Conservation (phyloP, 2,113 vertebrate species). For the Labeo catla region DNA sequence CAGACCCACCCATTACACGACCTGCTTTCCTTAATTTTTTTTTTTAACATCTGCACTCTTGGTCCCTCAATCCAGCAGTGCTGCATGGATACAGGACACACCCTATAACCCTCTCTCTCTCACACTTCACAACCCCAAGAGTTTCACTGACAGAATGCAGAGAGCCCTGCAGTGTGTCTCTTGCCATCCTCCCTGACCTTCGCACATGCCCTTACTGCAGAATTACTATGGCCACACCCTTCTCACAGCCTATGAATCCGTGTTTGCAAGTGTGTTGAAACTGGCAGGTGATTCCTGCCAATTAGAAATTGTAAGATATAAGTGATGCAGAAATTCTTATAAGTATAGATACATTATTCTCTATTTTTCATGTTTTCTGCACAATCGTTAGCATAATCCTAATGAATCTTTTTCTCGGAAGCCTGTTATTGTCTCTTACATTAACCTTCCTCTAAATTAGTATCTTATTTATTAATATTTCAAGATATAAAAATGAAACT, state of each 20-base stretch:
- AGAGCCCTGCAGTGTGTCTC: slow-evolving; percentile 66
- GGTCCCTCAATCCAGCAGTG: slow-evolving; percentile 59
- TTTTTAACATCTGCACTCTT: slow-evolving; percentile 26
- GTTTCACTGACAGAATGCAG: slow-evolving; percentile 22
- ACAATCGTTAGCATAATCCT: background rate
- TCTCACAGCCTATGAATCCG: background rate
- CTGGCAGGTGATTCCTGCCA: background rate
- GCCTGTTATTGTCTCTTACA: background rate
- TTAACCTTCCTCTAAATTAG: background rate
- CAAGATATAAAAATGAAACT: background rate
- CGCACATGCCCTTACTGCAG: slow-evolving; percentile 35
- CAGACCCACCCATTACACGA: background rate
- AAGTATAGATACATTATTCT: background rate
- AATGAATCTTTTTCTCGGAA: background rate
- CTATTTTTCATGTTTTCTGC: background rate
- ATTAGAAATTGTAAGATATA: background rate
- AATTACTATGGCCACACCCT: slow-evolving; percentile 25
- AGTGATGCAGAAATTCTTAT: background rate
- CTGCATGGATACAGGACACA: slow-evolving; percentile 71
- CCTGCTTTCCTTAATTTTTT: background rate
- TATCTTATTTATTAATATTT: background rate
- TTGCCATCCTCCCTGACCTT: slow-evolving; percentile 43
- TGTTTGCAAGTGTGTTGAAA: background rate
- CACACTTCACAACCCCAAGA: slow-evolving; percentile 27
- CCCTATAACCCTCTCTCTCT: slow-evolving; percentile 64